These are phyloP conservation scores for Cephus nigrinus DNA, from an alignment of 2,888 invertebrate species.

Conservation along the genomic window DNA sequence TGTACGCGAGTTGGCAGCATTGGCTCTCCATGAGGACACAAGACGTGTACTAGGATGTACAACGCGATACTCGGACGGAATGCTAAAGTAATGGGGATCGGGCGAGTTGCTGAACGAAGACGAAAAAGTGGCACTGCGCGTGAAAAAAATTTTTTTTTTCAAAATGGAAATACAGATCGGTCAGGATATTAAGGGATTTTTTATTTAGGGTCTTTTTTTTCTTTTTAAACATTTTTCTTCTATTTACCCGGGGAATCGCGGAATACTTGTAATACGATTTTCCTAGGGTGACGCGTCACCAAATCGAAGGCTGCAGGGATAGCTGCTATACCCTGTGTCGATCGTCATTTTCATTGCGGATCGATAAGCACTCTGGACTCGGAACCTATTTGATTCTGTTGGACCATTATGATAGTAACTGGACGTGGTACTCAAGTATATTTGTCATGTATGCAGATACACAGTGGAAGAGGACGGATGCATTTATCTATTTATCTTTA, in stretches of 20 bases:
- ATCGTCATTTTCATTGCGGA: neutral
- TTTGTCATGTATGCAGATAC: neutral
- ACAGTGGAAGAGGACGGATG: neutral
- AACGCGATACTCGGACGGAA: conserved; percentile 32
- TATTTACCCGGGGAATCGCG: neutral
- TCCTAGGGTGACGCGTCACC: neutral
- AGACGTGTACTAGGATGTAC: conserved; percentile 33
- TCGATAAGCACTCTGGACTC: neutral
- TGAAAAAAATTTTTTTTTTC: neutral
- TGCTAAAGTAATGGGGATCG: conserved; percentile 25
- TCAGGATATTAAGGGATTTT: neutral
- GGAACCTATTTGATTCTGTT: neutral
- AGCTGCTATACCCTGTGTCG: neutral
- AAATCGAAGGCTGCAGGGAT: neutral
- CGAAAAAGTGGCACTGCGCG: neutral
- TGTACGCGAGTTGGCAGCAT: conserved; percentile 2
- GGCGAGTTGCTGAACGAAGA: neutral
- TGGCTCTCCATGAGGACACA: neutral
- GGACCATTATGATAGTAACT: neutral
- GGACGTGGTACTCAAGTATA: neutral
- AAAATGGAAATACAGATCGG: neutral
- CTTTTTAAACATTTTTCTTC: neutral
- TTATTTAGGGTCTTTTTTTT: neutral
- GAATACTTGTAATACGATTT: neutral
- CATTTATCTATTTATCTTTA: neutral